Conservation (phyloP, 2,888 invertebrate genomes). For the Octodonta nipae region DNA sequence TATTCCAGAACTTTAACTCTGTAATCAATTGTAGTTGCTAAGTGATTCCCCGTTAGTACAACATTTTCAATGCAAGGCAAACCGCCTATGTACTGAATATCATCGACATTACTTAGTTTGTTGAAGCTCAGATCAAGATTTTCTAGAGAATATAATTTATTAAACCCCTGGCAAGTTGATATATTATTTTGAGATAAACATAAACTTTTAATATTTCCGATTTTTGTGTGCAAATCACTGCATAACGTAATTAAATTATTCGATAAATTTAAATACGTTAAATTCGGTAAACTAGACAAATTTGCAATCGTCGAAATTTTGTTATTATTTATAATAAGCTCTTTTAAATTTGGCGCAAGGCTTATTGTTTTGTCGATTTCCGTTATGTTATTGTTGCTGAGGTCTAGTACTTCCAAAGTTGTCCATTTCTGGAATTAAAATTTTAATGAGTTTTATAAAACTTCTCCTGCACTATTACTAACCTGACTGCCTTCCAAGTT, state of each 20-base stretch:
- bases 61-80: slow-evolving; percentile 79
- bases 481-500: slow-evolving; percentile 32
- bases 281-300: slow-evolving; percentile 62
- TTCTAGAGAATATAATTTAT: slow-evolving; percentile 74
- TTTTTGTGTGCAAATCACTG: slow-evolving; percentile 65
- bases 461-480: slow-evolving; percentile 8
- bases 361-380: slow-evolving; percentile 70
- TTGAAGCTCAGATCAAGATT: slow-evolving; percentile 80
- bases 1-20: slow-evolving; percentile 78
- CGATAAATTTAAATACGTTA: slow-evolving; percentile 64
- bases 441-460: slow-evolving; percentile 3
- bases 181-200: slow-evolving; percentile 78
- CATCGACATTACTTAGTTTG: slow-evolving; percentile 62
- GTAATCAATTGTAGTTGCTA: slow-evolving; percentile 77
- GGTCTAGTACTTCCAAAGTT: slow-evolving; percentile 54
- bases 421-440: slow-evolving; percentile 50
- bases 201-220: slow-evolving; percentile 78
- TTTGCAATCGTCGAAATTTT: slow-evolving; percentile 59
- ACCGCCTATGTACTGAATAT: slow-evolving; percentile 64
- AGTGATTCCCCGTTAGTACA: slow-evolving; percentile 78
- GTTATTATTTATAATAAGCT: slow-evolving; percentile 65
- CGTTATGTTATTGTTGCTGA: slow-evolving; percentile 65
- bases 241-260: slow-evolving; percentile 63
- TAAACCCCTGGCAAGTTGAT: slow-evolving; percentile 54
- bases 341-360: slow-evolving; percentile 57